Evolutionary conservation across 2,113 vertebrate species (phyloP), one percentile per base, ranked within the genome.

Genomic region (Oceanodroma tethys): DNA sequence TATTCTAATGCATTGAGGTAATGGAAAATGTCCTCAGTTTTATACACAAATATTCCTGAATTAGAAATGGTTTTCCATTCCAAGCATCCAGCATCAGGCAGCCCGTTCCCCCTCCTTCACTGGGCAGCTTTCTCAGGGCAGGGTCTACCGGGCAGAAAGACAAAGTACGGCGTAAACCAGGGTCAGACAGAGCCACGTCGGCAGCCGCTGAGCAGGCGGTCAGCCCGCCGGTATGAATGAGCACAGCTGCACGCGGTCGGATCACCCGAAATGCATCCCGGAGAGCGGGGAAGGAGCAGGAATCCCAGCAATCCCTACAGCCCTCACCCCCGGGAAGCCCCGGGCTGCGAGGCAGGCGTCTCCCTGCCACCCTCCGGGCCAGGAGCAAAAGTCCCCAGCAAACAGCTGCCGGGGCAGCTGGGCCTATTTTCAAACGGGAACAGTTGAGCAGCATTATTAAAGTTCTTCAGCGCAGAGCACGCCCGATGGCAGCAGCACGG

Each of bases 181-280:
- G 18, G 17, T 62, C 36, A 65, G 48, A 4, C 4, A 34, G 53
- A 83, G 22, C 56, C 75, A 16, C 0, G 0, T 19, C 40, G 2
- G 0, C 0, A 2, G 53, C 47, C 2, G 1, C 25, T 25, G 50
- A 34, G 74, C 20, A 5, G 55, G 58, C 4, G 0, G 18, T 25
- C 36, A 68, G 59, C 53, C 56, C 3, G 2, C 0, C 0, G 0
- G 2, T 63, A 29, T 14, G 72, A 83, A 68, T 43, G 71, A 68
- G 63, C 71, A 27, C 62, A 68, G 53, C 67, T 0, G 0, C 45
- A 34, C 0, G 0, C 7, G 3, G 59, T 23, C 6, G 0, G 2
- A 17, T 65, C 76, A 48, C 40, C 30, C 76, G 2, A 81, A 88
- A 81, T 16, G 67, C 56, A 36, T 83, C 58, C 70, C 12, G 1